Evolutionary conservation across 2,797 vertebrate genomes (phyloP), one percentile per base, ranked within the genome.

Genomic region (Artibeus jamaicensis): DNA sequence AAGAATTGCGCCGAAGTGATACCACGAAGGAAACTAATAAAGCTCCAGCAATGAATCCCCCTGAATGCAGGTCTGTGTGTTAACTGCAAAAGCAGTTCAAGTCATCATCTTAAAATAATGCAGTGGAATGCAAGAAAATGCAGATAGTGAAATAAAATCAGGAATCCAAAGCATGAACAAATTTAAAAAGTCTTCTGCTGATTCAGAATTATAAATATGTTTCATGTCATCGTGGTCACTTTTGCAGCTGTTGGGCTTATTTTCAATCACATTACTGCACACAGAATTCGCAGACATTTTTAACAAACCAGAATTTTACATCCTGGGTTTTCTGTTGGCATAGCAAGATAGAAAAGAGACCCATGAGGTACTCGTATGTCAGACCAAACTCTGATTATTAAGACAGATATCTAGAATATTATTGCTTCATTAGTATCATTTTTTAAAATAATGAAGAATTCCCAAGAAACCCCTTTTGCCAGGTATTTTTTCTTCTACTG

Each of bases 241-340:
- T 94, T 96, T 97, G 93, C 62, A 71, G 77, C 77, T 96, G 53
- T 93, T 92, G 18, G 2, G 19, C 78, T 95, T 86, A 78, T 50
- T 94, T 91, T 89, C 1, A 0, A 96, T 96, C 96, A 97, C 42
- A 0, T 67, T 39, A 53, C 91, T 97, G 68, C 96, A 97, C 85
- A 34, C 93, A 97, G 98, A 98, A 98, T 98, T 98, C 98, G 98
- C 29, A 89, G 98, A 98, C 98, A 98, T 98, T 98, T 98, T 97
- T 98, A 98, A 97, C 87, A 94, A 96, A 91, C 44, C 65, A n/a
- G 86, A 1, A 2, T 96, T 97, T 98, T 97, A 98, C 96, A 98
- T 89, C 94, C 68, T 93, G 48, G 48, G 44, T 89, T 96, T 97
- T 98, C 96, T 95, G 98, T 96, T n/a, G 97, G 97, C 88, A 55